Evolutionary conservation across 2,888 invertebrate genomes (phyloP), one percentile per base, ranked within the genome.

Genomic region (Bellardia pandia): DNA sequence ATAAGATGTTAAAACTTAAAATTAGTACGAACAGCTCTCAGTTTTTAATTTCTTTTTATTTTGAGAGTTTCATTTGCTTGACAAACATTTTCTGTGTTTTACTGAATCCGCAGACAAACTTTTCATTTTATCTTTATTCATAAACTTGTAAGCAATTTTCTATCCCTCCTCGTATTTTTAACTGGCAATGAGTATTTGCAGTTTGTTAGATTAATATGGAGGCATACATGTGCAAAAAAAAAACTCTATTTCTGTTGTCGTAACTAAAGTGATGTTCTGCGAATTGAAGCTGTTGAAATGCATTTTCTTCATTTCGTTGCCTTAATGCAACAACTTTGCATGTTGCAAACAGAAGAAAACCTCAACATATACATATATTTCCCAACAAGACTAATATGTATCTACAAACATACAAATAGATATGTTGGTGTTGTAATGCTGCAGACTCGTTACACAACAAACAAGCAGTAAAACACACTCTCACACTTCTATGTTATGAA

Each of bases 281-380:
- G 13, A 69, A 45, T 83, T 83, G 14, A 64, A 23, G 78, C 64
- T 83, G 42, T 51, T 83, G 48, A 75, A 64, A 76, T 68, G 75
- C 51, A 78, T 66, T 76, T 83, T 51, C 71, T 79, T 66, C 69
- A 71, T 76, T 83, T 66, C n/a, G 33, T 66, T 58, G 30, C 40
- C 58, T 66, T 30, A 40, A 6, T 42, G 75, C 71, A 64, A 64
- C 58, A 69, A 79, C 76, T 83, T 83, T 76, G 58, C 83, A 79
- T 86, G 42, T 56, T 72, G 51, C 37, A 45, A 53, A 74, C 23
- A 76, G 3, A 62, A 53, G 33, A 33, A 8, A 51, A 68, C 45
- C 30, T 42, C 45, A 11, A 45, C 45, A 45, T 45, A 23, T 1
- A n/a, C n/a, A n/a, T n/a, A 23, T 23, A 45, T n/a, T 71, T 71